Evolutionary conservation across 2,113 vertebrate genomes (phyloP).

Genomic region (Zapus hudsonius): DNA sequence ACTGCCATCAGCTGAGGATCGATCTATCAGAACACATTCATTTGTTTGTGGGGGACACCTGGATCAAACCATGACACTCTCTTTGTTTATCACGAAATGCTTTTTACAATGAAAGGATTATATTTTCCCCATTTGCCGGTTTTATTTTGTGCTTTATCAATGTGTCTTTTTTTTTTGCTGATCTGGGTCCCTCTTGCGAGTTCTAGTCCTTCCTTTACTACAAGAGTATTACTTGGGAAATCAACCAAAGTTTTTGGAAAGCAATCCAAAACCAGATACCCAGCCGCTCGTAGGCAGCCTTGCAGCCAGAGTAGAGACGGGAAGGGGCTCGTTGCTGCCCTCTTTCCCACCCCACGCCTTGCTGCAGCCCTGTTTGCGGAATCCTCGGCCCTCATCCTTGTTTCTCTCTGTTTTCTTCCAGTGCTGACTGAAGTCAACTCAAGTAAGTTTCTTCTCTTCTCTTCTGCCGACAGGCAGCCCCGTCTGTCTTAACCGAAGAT

Average conservation of each 20-base stretch:
- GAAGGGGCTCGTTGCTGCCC: background rate
- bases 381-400: slow-evolving; percentile 29
- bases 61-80: too few species aligned
- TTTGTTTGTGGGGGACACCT: too few species aligned
- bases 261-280: background rate
- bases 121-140: background rate
- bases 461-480: background rate
- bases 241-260: background rate
- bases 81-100: background rate
- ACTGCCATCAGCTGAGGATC: too few species aligned
- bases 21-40: too few species aligned
- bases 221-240: background rate
- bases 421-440: background rate
- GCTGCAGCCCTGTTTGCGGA: background rate
- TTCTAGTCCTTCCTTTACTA: background rate
- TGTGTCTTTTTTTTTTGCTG: background rate
- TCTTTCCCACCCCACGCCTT: background rate
- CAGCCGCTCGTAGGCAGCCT: background rate
- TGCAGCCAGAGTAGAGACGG: background rate
- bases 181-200: background rate
- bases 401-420: slow-evolving; percentile 49
- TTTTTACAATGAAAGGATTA: background rate
- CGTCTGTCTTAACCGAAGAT: background rate
- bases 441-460: slow-evolving; percentile 53
- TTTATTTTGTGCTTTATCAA: background rate